Base-by-base conservation (phyloP, 1,140 invertebrate species). In the Megalonaias nervosa region DNA sequence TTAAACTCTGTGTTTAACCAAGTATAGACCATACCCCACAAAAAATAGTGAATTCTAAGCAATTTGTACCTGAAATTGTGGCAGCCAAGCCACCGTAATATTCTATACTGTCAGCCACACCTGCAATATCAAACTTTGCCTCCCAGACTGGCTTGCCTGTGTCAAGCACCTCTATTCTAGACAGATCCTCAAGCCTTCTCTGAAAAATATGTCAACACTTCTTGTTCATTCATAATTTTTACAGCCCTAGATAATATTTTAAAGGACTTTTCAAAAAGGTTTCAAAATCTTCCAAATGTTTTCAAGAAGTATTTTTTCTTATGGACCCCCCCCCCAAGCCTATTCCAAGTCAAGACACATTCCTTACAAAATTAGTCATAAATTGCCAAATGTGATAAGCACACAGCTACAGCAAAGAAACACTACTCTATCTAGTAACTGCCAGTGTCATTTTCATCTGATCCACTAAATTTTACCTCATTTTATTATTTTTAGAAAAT, bases 71-170 rank as follows among this genome's bases (percentile, higher is more conserved):
- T 71, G 82, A 71, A 13, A 89, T 79, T 38, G 81, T 82, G 9
- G 86, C 77, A 38, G 91, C 91, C n/a, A 92, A 59, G 16, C 91
- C 91, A 13, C 89, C 92, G 84, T 90, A 92, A 80, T 90, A 92
- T 66, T 92, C 89, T 14, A 92, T 83, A 6, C 89, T 88, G 82
- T 92, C 91, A 26, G 91, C 90, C 86, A 91, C 92, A 11, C 91
- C 91, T 31, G 84, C 75, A 60, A 93, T 90, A 81, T 93, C 92
- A 69, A 85, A 82, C 31, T 91, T 82, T 21, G 92, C 91, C 84
- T 93, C 92, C 91, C 91, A 92, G 13, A 92, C 91, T 55, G 92
- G 91, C 81, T 93, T 93, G 1, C 92, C 92, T 61, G 89, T 92
- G 80, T 93, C 92, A 16, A 87, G 78, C 1, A 92, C 91, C 79